Evolutionary conservation across 2,797 vertebrate genomes (phyloP).

Genomic region (Malurus leucopterus): DNA sequence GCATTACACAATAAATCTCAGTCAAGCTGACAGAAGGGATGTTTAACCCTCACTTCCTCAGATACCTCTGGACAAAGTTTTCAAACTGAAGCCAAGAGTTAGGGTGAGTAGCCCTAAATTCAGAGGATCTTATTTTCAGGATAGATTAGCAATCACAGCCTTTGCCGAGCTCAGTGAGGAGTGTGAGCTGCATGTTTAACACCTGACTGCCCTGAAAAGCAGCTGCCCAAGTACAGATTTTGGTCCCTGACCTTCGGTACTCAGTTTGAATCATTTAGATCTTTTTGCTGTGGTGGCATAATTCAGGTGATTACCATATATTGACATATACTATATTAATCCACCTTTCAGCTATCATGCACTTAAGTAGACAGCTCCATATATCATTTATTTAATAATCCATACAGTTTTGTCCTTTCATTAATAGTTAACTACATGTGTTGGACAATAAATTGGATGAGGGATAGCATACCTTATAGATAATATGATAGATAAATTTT

Average conservation of each 20-base stretch:
- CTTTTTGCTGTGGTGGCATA: neutral
- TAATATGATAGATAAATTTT: neutral
- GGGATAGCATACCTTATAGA: neutral
- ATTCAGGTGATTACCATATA: constrained; percentile 35
- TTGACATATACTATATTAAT: constrained; percentile 16
- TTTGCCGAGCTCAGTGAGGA: neutral
- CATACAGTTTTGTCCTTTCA: neutral
- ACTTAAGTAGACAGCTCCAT: neutral
- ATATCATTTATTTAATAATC: constrained; percentile 42
- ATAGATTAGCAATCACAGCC: neutral
- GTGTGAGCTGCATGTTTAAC: neutral
- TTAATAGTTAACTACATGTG: constrained; percentile 1
- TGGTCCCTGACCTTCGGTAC: neutral
- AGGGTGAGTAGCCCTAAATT: neutral
- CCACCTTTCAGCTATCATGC: neutral
- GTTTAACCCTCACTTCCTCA: neutral
- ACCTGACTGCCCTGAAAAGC: neutral
- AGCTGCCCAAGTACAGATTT: neutral
- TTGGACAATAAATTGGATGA: constrained; percentile 23
- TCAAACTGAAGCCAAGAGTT: neutral
- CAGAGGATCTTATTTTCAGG: neutral
- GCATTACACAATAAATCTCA: neutral
- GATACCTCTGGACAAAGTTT: neutral
- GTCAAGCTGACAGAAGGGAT: neutral
- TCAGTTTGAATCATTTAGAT: neutral